These are phyloP conservation scores for Upupa epops DNA, from an alignment of 2,113 vertebrate species.

Conservation along the genomic window DNA sequence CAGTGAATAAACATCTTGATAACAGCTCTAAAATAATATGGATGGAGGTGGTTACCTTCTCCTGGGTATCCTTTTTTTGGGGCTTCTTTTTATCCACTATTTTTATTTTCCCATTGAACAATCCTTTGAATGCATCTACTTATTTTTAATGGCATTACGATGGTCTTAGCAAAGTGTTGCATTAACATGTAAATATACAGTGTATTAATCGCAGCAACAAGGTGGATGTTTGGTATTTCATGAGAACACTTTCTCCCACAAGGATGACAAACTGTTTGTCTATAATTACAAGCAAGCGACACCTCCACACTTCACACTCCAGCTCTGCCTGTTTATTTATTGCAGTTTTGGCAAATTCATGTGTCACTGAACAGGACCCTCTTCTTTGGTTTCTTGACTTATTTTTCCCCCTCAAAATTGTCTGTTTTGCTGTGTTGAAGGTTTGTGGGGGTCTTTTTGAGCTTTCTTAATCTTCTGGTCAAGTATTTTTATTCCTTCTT, in stretches of 20 bases:
- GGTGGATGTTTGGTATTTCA: not conserved
- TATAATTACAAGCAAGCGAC: slow-evolving; percentile 5
- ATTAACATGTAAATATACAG: not conserved
- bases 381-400: not conserved
- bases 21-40: not conserved
- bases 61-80: not conserved
- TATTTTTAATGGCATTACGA: not conserved
- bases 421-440: not conserved
- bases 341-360: not conserved
- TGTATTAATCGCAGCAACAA: not conserved
- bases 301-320: slow-evolving; percentile 27
- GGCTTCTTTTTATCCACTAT: not conserved
- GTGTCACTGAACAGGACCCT: not conserved
- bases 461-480: not conserved
- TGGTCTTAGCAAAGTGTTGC: not conserved
- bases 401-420: not conserved
- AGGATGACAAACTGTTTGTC: slow-evolving; percentile 34
- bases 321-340: slow-evolving; percentile 29
- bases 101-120: not conserved
- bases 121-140: not conserved
- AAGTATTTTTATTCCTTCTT: not conserved
- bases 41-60: not conserved
- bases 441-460: not conserved
- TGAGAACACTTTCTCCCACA: not conserved
- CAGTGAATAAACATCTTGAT: not conserved